Evolutionary conservation across 2,797 vertebrate species (phyloP), one percentile per base, ranked within the genome.

Genomic region (Pyrrhura leucotis): DNA sequence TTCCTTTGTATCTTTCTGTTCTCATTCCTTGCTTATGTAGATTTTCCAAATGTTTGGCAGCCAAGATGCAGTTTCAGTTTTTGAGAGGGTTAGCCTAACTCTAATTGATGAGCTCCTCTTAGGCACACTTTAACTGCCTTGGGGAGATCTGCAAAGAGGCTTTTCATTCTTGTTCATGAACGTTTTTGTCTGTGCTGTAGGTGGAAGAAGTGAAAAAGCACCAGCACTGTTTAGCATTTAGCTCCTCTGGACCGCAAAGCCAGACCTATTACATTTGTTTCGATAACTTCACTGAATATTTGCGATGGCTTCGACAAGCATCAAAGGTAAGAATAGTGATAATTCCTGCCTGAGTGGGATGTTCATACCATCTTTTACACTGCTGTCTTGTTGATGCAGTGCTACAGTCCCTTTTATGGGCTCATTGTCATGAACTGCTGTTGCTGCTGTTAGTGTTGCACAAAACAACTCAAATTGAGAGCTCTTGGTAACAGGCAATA

Each of bases 141-240:
- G n/a, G 20, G 25, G 29, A 76, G 9, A 37, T 94, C 47, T 83
- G 28, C 51, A 59, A 37, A 86, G 51, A 82, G 37, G 16, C 12
- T 91, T 91, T 91, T 58, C 16, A 25, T 54, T 93, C 37, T 66
- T 65, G 7, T 53, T 90, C 33, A 50, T 58, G 88, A 50, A 85
- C 13, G 10, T 5, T 58, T 82, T 62, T 90, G 42, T 95, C 48
- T 93, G 59, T 56, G 6, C 69, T 94, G 42, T 96, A 99, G 99
- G 99, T 99, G 95, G 99, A 99, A 98, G 99, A 99, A 98, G 99
- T 99, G 96, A 99, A 99, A 97, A 99, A 99, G 98, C 99, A 99
- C 98, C 99, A 98, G 98, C 99, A 99, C 98, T 99, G 99, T 96
- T 98, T 99, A 98, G 99, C 99, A 44, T 99, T 99, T 98, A 99